These are phyloP conservation scores for Apogon talboti DNA, from an alignment of 2,797 vertebrate genomes.

Conservation along the genomic window DNA sequence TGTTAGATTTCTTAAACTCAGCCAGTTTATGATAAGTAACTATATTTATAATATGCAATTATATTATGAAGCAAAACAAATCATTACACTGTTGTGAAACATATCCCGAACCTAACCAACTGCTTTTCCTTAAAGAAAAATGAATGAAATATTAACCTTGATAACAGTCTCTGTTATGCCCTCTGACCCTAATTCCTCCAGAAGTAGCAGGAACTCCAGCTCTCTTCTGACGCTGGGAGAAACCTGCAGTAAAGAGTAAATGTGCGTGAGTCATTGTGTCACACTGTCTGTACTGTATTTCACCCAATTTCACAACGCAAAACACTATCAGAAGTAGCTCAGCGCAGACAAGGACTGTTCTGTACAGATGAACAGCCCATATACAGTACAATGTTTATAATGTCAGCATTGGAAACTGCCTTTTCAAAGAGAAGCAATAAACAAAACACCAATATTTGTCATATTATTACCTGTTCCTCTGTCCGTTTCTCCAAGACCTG, in stretches of 20 bases:
- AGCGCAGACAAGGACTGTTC: too few species aligned
- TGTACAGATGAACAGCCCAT: too few species aligned
- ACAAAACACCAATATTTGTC: neutral
- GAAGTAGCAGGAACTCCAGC: conserved; percentile 91
- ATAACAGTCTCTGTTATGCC: conserved; percentile 83
- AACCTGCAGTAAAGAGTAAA: conserved; percentile 64
- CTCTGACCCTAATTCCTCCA: conserved; percentile 89
- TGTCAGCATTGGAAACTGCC: too few species aligned
- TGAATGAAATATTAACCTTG: conserved; percentile 78
- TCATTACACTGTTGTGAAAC: neutral
- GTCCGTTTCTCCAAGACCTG: conserved; percentile 90
- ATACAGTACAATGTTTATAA: too few species aligned
- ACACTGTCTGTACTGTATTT: neutral
- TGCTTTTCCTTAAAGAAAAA: too few species aligned
- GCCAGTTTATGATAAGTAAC: neutral
- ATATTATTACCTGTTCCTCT: conserved; percentile 83
- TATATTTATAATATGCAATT: neutral
- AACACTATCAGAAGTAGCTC: neutral
- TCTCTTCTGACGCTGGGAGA: conserved; percentile 81
- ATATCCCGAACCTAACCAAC: too few species aligned
- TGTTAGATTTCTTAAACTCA: neutral
- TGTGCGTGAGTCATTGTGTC: neutral
- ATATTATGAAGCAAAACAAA: conserved; percentile 10
- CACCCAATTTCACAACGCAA: neutral
- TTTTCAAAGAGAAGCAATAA: too few species aligned